A percentile compares a stretch with the other conserved stretches of the same genome.
Evolutionary conservation across 2,888 invertebrate genomes (phyloP).

Genomic region (Ommatoiulus sabulosus): DNA sequence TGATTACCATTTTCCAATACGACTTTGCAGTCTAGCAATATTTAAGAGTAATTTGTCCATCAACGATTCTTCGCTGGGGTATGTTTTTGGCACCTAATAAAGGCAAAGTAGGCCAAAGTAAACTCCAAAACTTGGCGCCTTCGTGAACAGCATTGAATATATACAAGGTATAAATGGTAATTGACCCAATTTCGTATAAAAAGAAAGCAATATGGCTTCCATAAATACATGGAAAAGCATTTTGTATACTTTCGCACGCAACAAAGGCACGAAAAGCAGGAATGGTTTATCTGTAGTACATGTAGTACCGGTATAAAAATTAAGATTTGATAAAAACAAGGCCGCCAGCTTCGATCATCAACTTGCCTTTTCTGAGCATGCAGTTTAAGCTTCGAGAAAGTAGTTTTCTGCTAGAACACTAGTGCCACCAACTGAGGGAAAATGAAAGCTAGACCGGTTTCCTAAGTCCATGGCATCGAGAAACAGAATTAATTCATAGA

Average conservation of each 20-base stretch:
- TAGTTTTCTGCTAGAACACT: neutral
- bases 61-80: neutral
- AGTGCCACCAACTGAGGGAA: neutral
- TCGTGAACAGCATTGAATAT: neutral
- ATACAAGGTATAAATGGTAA: slow-evolving; percentile 33
- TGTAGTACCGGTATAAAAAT: neutral
- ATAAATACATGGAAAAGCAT: neutral
- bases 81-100: slow-evolving; percentile 27
- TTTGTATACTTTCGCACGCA: slow-evolving; percentile 13
- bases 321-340: neutral
- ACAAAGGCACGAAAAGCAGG: neutral
- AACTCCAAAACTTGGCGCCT: slow-evolving; percentile 36
- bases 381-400: neutral
- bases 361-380: neutral
- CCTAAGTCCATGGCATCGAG: neutral
- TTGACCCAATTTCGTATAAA: slow-evolving; percentile 26
- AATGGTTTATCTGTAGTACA: neutral
- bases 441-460: neutral
- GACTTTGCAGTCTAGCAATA: neutral
- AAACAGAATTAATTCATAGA: neutral
- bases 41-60: neutral
- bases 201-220: slow-evolving; percentile 13
- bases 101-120: slow-evolving; percentile 8
- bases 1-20: slow-evolving; percentile 37
- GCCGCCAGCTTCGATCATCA: neutral